Base-by-base conservation (phyloP, 2,113 vertebrate species). In the Poeciliopsis occidentalis region DNA sequence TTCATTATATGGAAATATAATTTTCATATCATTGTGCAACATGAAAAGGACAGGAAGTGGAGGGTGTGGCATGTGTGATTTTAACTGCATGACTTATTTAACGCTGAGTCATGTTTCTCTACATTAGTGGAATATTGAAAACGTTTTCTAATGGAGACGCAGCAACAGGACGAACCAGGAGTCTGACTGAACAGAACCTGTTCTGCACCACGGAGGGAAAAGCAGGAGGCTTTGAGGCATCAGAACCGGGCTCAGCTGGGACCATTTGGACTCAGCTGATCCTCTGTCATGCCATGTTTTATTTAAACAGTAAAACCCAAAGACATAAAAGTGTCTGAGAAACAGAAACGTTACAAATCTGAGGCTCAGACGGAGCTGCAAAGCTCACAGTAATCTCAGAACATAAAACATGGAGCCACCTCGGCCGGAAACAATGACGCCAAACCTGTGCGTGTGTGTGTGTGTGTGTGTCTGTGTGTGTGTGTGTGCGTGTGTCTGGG, bases 371-470 rank as follows among this genome's bases (percentile, higher is more conserved):
- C 7, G 8, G 13, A n/a, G 30, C 54, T 7, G 12, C 69, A 61
- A 54, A 71, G 64, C 41, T 31, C 69, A 73, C 41, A 60, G 54
- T 74, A 44, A 84, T 87, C 74, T 71, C 2, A 62, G 22, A 74
- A 77, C 67, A 76, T 82, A 73, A 81, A 87, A 64, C 63, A 85
- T 1, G 8, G 34, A 60, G n/a, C 12, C 51, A n/a, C 57, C 47
- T 31, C 8, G n/a, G 71, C 57, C 73, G 54, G 37, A 62, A 60
- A 12, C 68, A 74, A 4, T 0, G 60, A 80, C 44, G 78, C 67
- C 29, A 27, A 39, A 64, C 1, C 54, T n/a, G 64, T 71, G 39
- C 67, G 29, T 57, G 69, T 73, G 68, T 37, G 34, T 12, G 10
- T 22, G 64, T 69, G 39, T n/a, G 64, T 69, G 39, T 37, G 34